These are phyloP conservation scores for Vanessa atalanta DNA, from an alignment of 1,140 invertebrate genomes.

Conservation along the genomic window DNA sequence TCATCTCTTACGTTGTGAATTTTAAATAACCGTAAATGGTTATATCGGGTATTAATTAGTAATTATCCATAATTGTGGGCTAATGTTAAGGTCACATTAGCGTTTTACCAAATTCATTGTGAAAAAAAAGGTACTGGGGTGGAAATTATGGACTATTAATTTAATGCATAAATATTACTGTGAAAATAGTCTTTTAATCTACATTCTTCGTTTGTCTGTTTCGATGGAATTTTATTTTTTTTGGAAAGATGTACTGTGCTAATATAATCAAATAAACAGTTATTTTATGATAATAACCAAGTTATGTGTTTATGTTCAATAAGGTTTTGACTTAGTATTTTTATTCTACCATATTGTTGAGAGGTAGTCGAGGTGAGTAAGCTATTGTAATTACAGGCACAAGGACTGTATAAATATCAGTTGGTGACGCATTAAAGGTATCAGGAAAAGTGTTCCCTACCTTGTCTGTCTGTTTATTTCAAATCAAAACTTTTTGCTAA, in stretches of 20 bases:
- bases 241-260: not conserved
- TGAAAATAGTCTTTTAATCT: not conserved
- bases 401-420: too few relatives aligned
- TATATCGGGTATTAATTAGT: slow-evolving; percentile 2
- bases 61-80: not conserved
- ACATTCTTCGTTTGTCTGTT: not conserved
- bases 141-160: not conserved
- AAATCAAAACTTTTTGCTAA: too few relatives aligned
- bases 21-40: not conserved
- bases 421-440: too few relatives aligned
- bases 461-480: too few relatives aligned
- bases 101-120: not conserved
- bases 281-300: too few relatives aligned
- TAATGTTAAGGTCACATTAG: slow-evolving; percentile 4
- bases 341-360: too few relatives aligned
- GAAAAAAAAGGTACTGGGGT: not conserved
- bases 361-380: too few relatives aligned
- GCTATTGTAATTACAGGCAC: too few relatives aligned
- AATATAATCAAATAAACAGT: too few relatives aligned
- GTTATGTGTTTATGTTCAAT: too few relatives aligned
- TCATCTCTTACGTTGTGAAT: not conserved
- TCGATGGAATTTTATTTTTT: not conserved
- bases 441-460: too few relatives aligned
- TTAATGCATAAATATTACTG: not conserved
- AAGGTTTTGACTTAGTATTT: not conserved